Base-by-base conservation (phyloP, 2,113 vertebrate genomes). In the Phalacrocorax carbo region DNA sequence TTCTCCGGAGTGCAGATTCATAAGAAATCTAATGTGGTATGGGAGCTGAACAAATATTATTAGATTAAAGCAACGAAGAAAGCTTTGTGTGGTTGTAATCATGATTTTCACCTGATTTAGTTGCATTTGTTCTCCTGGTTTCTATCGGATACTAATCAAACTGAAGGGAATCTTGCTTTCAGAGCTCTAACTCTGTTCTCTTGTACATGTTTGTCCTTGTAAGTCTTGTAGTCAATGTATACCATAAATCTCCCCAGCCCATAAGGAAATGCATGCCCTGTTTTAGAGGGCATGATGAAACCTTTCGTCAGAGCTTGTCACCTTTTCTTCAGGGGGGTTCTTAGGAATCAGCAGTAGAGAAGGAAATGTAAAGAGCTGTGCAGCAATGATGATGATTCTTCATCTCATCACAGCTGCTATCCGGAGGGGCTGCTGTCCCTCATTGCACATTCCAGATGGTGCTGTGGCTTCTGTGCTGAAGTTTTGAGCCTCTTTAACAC, bases 371-470 rank as follows among this genome's bases (percentile, higher is more conserved):
- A 65, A 86, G 40, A 91, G 66, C 77, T 62, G 20, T 49, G 25
- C 54, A 85, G 66, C 29, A 82, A 21, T 40, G 22, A 13, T 46
- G 38, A 87, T 80, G 66, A 58, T 60, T 54, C 46, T 87, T 85
- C 36, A n/a, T 87, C 95, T 94, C 75, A 18, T 30, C 76, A 65
- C 66, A 84, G 49, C 83, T 92, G 81, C 69, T 36, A 44, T 86
- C 61, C 49, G 29, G 86, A 51, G 64, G 61, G 64, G 38, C 69
- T 91, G 62, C 44, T 11, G 22, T 71, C 65, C 73, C 20, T 89
- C 40, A 38, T 91, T 69, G 93, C 62, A 54, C n/a, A 51, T 82
- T 49, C 58, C 95, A 94, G 84, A 85, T 91, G 88, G 62, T 93
- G 58, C 66, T 76, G 51, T 64, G 82, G 34, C 52, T 86, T 82